phyloP scores from a whole-genome alignment of 2,113 vertebrate species.

The Myiozetetes cayanensis region DNA sequence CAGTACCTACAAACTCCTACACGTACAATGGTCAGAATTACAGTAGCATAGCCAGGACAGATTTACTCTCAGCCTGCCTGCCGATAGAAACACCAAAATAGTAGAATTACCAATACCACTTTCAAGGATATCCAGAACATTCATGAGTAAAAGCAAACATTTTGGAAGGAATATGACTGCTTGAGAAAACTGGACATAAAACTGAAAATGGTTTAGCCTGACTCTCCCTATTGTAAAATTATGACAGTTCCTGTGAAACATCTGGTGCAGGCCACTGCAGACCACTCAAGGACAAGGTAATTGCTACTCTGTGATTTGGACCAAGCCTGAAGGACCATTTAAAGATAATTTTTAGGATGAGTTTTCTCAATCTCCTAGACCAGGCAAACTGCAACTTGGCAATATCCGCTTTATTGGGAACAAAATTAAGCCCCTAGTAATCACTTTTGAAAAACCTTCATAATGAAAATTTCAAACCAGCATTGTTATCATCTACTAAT shows the following conservation, averaged over 20 bases:
- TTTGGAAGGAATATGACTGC: background rate
- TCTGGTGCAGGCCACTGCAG: background rate
- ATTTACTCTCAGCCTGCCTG: background rate
- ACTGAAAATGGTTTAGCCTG: background rate
- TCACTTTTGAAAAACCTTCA: background rate
- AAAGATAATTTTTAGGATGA: background rate
- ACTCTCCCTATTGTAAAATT: background rate
- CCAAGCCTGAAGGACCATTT: background rate
- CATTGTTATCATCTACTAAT: background rate
- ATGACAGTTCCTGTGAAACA: background rate
- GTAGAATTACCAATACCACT: background rate
- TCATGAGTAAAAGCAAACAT: background rate
- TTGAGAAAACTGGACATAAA: background rate
- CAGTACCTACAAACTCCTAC: background rate
- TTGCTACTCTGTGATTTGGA: background rate
- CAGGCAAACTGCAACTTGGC: background rate
- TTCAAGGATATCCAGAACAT: background rate
- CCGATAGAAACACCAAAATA: background rate
- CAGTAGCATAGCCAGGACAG: background rate
- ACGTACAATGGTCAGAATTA: fast-evolving
- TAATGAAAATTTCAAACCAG: background rate
- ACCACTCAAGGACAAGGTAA: background rate
- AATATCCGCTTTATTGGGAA: background rate
- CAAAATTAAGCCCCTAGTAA: background rate
- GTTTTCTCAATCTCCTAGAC: background rate